These are phyloP conservation scores for Dioctria linearis DNA, from an alignment of 2,888 invertebrate genomes.

Conservation along the genomic window DNA sequence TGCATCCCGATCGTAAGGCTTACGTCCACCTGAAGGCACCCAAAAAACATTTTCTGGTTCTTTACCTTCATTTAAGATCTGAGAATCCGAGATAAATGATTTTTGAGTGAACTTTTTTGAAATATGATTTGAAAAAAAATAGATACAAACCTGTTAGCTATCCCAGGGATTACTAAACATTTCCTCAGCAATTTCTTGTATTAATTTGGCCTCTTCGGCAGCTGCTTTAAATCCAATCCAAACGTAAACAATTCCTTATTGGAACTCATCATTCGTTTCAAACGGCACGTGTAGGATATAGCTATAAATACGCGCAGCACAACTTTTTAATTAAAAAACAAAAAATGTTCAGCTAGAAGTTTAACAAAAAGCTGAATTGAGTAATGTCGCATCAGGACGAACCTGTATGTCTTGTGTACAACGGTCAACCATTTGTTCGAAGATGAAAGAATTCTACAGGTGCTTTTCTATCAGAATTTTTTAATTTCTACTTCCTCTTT, in stretches of 20 bases:
- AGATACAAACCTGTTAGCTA: constrained; percentile 78
- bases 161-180: constrained; percentile 90
- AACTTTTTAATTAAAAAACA: no score
- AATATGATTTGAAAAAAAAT: no score
- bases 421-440: no score
- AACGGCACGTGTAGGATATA: constrained; percentile 86
- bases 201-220: constrained; percentile 79
- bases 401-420: constrained; percentile 75
- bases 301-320: no score
- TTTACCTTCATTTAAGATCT: no score
- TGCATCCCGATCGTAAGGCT: constrained; percentile 89
- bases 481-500: constrained; percentile 76
- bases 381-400: constrained; percentile 83
- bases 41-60: constrained; percentile 99
- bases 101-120: no score
- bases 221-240: constrained; percentile 83
- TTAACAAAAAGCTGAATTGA: no score
- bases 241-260: constrained; percentile 93
- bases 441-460: no score
- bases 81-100: no score
- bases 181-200: constrained; percentile 93
- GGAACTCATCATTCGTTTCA: constrained; percentile 84
- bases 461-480: no score
- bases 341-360: no score
- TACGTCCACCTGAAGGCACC: constrained; percentile 94